Evolutionary conservation across 2,797 vertebrate species (phyloP).

Genomic region (Lemur catta): DNA sequence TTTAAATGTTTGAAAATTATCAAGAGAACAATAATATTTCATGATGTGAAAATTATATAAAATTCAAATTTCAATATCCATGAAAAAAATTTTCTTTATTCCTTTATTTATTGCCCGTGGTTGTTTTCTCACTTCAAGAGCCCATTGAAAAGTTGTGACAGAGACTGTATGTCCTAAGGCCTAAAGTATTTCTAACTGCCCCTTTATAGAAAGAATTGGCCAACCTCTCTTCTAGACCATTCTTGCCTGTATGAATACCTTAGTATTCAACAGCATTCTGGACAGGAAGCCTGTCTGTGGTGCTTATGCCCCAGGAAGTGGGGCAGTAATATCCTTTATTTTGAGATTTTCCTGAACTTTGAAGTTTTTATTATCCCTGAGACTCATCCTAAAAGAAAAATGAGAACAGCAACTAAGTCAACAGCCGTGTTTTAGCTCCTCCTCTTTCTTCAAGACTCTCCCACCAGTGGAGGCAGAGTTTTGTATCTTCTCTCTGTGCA

Average conservation of each 20-base stretch:
- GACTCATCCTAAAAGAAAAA: background rate
- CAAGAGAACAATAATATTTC: background rate
- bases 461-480: background rate
- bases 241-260: background rate
- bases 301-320: background rate
- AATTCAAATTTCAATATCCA: background rate
- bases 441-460: background rate
- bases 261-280: background rate
- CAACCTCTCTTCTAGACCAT: background rate
- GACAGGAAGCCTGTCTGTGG: background rate
- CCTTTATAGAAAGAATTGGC: background rate
- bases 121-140: background rate
- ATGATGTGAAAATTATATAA: background rate
- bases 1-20: slow-evolving; percentile 13
- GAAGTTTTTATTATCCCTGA: background rate
- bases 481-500: too few relatives aligned
- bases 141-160: background rate
- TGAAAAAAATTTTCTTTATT: background rate
- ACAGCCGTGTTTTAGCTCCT: background rate
- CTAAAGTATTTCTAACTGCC: background rate
- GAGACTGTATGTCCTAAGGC: background rate
- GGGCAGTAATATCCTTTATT: background rate
- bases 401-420: background rate
- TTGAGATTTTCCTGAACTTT: background rate
- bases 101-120: background rate